Evolutionary conservation across 1,140 invertebrate species (phyloP).

Genomic region (Bombus pyrosoma): DNA sequence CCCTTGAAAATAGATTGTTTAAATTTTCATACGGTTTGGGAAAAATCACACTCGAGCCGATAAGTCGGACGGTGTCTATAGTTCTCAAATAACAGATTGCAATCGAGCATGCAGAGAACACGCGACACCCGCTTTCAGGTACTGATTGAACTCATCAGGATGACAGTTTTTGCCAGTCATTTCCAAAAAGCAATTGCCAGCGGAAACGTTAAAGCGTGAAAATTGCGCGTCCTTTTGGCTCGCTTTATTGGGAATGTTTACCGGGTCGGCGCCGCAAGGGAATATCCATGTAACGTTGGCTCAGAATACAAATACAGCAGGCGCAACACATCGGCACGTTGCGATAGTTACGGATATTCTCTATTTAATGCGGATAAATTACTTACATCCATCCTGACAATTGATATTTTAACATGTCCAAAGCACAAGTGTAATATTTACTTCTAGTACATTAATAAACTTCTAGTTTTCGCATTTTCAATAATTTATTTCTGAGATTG

Average conservation of each 20-base stretch:
- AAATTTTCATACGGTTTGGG: not conserved
- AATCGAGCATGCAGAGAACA: not conserved
- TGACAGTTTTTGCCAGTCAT: conserved; percentile 55
- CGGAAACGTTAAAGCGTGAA: conserved; percentile 64
- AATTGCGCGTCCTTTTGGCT: conserved; percentile 55
- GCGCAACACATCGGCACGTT: not conserved
- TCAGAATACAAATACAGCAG: conserved; percentile 44
- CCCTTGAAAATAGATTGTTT: too few species aligned
- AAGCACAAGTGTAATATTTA: not conserved
- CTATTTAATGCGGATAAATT: conserved; percentile 2
- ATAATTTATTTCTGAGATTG: not conserved
- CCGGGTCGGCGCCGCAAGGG: conserved; percentile 20
- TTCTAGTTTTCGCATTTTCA: not conserved
- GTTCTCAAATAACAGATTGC: conserved; percentile 17
- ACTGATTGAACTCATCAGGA: conserved; percentile 53
- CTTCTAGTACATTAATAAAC: too few species aligned
- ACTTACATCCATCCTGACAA: not conserved
- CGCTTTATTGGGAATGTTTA: conserved; percentile 49
- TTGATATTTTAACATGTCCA: not conserved
- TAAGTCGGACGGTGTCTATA: not conserved
- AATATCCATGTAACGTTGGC: conserved; percentile 56
- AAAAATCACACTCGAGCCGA: not conserved
- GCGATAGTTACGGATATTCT: not conserved
- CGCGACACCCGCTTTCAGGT: not conserved
- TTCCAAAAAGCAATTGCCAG: conserved; percentile 62